These are phyloP conservation scores for Clavelina lepadiformis DNA, from an alignment of 23 tunicate genomes.

Conservation along the genomic window DNA sequence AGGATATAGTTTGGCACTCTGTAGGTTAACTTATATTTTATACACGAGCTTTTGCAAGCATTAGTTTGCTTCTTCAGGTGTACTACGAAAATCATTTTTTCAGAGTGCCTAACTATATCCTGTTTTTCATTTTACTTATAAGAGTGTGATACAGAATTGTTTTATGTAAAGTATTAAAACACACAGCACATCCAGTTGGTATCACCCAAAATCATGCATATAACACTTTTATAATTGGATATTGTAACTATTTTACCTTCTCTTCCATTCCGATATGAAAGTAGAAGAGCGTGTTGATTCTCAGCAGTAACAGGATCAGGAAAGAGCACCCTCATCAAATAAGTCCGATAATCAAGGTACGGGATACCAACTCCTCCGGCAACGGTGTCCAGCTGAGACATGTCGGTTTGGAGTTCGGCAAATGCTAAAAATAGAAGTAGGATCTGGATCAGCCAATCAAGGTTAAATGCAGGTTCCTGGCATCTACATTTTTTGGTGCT, in stretches of 20 bases:
- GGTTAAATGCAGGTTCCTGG: too few species aligned
- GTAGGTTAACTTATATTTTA: too few species aligned
- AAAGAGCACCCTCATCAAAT: slow-evolving; percentile 75
- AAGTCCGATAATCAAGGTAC: slow-evolving; percentile 32
- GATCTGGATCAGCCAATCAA: too few species aligned
- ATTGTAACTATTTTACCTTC: neutral
- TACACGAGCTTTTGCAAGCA: too few species aligned
- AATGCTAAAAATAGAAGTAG: slow-evolving; percentile 66
- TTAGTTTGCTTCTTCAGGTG: too few species aligned
- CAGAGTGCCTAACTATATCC: too few species aligned
- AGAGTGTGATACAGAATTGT: too few species aligned
- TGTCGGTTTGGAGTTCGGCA: slow-evolving; percentile 85
- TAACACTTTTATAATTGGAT: neutral
- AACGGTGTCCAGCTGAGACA: slow-evolving; percentile 52
- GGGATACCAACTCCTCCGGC: slow-evolving; percentile 57
- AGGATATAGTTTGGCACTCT: too few species aligned
- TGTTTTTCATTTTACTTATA: too few species aligned
- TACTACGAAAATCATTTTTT: too few species aligned
- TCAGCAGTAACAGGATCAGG: slow-evolving; percentile 57
- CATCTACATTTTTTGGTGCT: too few species aligned
- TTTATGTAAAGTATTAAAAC: neutral
- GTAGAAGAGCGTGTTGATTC: slow-evolving; percentile 18
- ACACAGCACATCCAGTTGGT: too few species aligned
- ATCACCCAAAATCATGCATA: neutral
- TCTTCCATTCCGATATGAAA: slow-evolving; percentile 3